Evolutionary conservation across 2,888 invertebrate species (phyloP).

Genomic region (Brachypterus glaber): DNA sequence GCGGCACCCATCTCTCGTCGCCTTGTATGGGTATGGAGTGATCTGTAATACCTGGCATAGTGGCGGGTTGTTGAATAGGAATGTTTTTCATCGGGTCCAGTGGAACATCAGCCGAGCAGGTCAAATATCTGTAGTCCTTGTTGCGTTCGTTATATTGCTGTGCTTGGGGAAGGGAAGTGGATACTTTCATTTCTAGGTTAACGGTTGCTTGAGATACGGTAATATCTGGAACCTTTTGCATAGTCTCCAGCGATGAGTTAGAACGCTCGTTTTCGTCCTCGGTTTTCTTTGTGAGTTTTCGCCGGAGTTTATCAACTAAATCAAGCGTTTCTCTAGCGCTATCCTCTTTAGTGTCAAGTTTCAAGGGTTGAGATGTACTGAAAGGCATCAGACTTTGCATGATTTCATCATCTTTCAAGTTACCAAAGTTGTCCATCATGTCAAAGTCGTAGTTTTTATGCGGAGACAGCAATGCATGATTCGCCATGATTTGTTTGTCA

Average conservation of each 20-base stretch:
- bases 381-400: slow-evolving; percentile 52
- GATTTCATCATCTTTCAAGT: slow-evolving; percentile 49
- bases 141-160: slow-evolving; percentile 13
- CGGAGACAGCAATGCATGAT: slow-evolving; percentile 63
- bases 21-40: slow-evolving; percentile 39
- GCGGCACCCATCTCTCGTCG: slow-evolving; percentile 56
- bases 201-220: not conserved
- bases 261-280: slow-evolving; percentile 33
- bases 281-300: slow-evolving; percentile 61
- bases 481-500: slow-evolving; percentile 37
- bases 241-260: not conserved
- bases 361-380: slow-evolving; percentile 56
- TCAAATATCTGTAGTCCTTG: slow-evolving; percentile 23
- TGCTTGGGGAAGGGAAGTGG: not conserved
- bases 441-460: slow-evolving; percentile 55
- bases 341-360: slow-evolving; percentile 73
- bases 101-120: slow-evolving; percentile 34
- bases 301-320: slow-evolving; percentile 72
- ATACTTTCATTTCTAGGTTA: not conserved
- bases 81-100: slow-evolving; percentile 33
- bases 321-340: slow-evolving; percentile 75
- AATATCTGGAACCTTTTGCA: not conserved
- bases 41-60: slow-evolving; percentile 33
- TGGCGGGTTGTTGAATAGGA: slow-evolving; percentile 24
- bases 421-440: slow-evolving; percentile 53